Conservation (phyloP, 2,888 invertebrate species). For the Arrhopalites spinosus region DNA sequence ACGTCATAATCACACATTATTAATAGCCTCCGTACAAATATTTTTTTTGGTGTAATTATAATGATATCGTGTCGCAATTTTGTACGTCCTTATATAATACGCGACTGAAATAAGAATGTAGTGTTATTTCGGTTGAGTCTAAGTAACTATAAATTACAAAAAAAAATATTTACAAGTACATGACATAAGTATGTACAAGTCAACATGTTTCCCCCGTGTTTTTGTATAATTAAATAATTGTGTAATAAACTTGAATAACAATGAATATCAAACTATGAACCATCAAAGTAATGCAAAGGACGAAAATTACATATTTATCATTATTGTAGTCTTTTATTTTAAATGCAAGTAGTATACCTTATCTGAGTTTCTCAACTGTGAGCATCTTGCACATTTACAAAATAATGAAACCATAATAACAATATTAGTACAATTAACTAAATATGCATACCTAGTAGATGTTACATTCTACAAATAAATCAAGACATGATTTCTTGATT, state of each 20-base stretch:
- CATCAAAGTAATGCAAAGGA: too few species aligned
- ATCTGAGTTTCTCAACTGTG: too few species aligned
- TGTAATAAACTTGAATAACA: background rate
- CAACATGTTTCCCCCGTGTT: background rate
- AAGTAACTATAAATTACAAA: background rate
- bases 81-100: background rate
- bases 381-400: too few species aligned
- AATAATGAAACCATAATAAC: background rate
- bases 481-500: too few species aligned
- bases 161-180: background rate
- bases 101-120: background rate
- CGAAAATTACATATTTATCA: too few species aligned
- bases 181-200: background rate
- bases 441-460: background rate
- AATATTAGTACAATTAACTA: too few species aligned
- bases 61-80: background rate
- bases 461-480: too few species aligned
- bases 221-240: background rate
- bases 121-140: background rate
- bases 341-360: background rate
- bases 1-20: too few species aligned
- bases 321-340: background rate
- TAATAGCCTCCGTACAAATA: background rate
- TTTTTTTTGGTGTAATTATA: background rate
- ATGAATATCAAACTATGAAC: background rate